A percentile compares a stretch with the other conserved stretches of the same genome.
These are phyloP conservation scores for Yasuhikotakia modesta DNA, from an alignment of 2,797 vertebrate species.

Conservation along the genomic window DNA sequence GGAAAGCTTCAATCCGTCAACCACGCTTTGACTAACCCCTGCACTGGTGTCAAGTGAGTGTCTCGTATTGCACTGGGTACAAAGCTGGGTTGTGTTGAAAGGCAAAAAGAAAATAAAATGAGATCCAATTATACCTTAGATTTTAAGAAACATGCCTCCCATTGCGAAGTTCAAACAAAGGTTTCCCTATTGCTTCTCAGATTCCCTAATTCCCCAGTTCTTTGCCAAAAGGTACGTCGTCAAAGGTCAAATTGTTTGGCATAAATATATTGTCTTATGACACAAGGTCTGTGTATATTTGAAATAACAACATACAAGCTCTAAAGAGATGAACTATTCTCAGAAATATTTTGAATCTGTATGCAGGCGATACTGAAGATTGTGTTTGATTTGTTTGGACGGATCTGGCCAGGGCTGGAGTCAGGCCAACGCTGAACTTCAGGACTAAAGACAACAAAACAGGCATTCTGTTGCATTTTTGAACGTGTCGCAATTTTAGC, in stretches of 20 bases:
- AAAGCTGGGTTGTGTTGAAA: slow-evolving; percentile 52
- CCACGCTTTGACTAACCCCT: slow-evolving; percentile 35
- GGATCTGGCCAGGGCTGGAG: slow-evolving; percentile 50
- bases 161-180: slow-evolving; percentile 26
- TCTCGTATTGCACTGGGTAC: slow-evolving; percentile 38
- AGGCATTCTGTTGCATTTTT: slow-evolving; percentile 53
- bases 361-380: slow-evolving; percentile 19
- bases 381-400: slow-evolving; percentile 58
- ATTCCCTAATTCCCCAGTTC: slow-evolving; percentile 34
- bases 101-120: slow-evolving; percentile 37
- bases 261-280: slow-evolving; percentile 19
- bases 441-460: slow-evolving; percentile 55
- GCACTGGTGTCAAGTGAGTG: slow-evolving; percentile 30
- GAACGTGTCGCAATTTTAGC: slow-evolving; percentile 59
- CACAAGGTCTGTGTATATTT: slow-evolving; percentile 35
- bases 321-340: slow-evolving; percentile 27
- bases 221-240: slow-evolving; percentile 23
- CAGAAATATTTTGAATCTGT: slow-evolving; percentile 32
- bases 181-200: slow-evolving; percentile 12
- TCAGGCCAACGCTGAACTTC: slow-evolving; percentile 37
- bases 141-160: slow-evolving; percentile 23
- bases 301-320: slow-evolving; percentile 33
- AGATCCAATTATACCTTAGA: slow-evolving; percentile 40
- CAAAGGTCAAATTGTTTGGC: slow-evolving; percentile 25
- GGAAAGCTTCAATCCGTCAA: slow-evolving; percentile 49